Evolutionary conservation across 2,888 invertebrate genomes (phyloP), one percentile per base, ranked within the genome.

Genomic region (Tanytarsus gracilentus): DNA sequence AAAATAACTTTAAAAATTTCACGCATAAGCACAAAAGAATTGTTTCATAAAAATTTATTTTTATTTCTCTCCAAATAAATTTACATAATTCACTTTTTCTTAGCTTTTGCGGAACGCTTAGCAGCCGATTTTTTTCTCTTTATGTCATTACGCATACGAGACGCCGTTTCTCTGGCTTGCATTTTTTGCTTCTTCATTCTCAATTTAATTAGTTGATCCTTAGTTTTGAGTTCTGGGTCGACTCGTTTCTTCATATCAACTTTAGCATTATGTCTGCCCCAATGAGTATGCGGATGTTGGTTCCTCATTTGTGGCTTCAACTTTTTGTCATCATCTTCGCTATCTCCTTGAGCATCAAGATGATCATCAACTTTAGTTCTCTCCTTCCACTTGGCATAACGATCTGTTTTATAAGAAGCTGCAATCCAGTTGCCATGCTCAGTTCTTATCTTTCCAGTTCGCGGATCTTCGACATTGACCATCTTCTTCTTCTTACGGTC

Each of bases 401-500:
- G 80, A 56, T 95, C 88, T 62, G 91, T 88, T 75, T 96, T 96
- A 76, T 90, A 98, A 0, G 90, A 86, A 1, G 96, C 92, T 0
- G 96, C 87, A 66, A 99, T 93, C 83, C 92, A 91, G 0, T 82
- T 85, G 16, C 97, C 99, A 63, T 94, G 94, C 76, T 99, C 99
- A 0, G 97, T 97, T 67, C 86, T 85, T 64, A 99, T 95, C 75
- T 88, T 91, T 60, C 85, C 86, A 21, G 75, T 73, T 65, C 82
- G 82, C 3, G 70, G 71, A 68, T 70, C 72, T 62, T 71, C 69
- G 3, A 71, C 79, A 25, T 83, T 79, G 29, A 98, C 85, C 85
- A 93, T 95, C 77, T 92, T 96, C 80, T 97, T 98, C 73, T 89
- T 86, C 71, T 94, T 93, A 52, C 94, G 80, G 76, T 98, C 97